Conservation (phyloP, 1,140 invertebrate genomes). For the Belonocnema kinseyi region DNA sequence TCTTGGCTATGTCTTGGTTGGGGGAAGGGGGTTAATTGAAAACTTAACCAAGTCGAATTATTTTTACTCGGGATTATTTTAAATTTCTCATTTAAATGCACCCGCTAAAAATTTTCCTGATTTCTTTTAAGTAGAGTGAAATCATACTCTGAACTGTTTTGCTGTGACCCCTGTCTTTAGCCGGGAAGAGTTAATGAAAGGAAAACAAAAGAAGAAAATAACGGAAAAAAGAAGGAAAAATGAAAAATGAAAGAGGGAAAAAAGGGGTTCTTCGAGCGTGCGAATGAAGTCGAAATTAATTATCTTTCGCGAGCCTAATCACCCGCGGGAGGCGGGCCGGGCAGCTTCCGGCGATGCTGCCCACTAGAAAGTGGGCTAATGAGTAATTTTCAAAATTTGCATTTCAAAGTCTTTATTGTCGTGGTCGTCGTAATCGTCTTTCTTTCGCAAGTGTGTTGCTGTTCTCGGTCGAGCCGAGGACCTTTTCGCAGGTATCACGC, state of each 20-base stretch:
- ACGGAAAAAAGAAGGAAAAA: neutral
- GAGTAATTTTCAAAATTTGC: slow-evolving; percentile 50
- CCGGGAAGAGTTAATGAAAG: neutral
- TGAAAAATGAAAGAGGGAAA: slow-evolving; percentile 13
- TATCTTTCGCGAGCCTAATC: slow-evolving; percentile 31
- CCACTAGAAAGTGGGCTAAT: slow-evolving; percentile 44
- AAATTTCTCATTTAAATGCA: too few relatives aligned
- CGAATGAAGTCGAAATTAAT: slow-evolving; percentile 33
- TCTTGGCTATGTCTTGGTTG: too few relatives aligned
- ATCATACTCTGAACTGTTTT: too few relatives aligned
- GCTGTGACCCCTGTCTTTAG: too few relatives aligned
- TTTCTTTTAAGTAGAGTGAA: too few relatives aligned
- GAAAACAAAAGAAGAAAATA: neutral
- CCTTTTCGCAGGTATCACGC: slow-evolving; percentile 52
- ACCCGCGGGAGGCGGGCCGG: slow-evolving; percentile 10
- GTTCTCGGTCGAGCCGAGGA: slow-evolving; percentile 31
- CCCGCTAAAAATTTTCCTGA: too few relatives aligned
- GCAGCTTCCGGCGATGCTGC: slow-evolving; percentile 25
- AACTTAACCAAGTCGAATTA: too few relatives aligned
- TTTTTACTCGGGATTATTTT: too few relatives aligned
- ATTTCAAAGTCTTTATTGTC: slow-evolving; percentile 48
- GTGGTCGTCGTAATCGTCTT: slow-evolving; percentile 37
- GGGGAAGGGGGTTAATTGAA: too few relatives aligned
- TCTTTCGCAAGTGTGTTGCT: slow-evolving; percentile 26
- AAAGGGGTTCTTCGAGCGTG: slow-evolving; percentile 4